Evolutionary conservation across 2,797 vertebrate species (phyloP).

Genomic region (Sebastiscus albofasciatus): DNA sequence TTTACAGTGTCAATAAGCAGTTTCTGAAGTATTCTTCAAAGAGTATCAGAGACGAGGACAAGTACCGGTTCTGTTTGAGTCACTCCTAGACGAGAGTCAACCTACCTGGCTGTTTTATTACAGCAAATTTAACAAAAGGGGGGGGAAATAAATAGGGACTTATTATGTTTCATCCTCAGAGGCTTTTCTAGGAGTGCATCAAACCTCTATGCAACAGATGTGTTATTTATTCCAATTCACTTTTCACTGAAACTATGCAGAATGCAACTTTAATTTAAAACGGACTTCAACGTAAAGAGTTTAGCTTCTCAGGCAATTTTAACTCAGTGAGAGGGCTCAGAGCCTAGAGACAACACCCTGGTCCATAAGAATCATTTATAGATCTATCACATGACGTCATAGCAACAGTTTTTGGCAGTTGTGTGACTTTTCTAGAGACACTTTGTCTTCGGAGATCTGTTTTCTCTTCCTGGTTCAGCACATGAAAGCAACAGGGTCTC

Average conservation of each 20-base stretch:
- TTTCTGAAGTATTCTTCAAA: slow-evolving; percentile 40
- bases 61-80: slow-evolving; percentile 71
- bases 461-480: slow-evolving; percentile 43
- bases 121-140: slow-evolving; percentile 16
- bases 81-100: slow-evolving; percentile 61
- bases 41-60: slow-evolving; percentile 24
- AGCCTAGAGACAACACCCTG: slow-evolving; percentile 53
- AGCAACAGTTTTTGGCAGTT: slow-evolving; percentile 7
- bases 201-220: slow-evolving; percentile 84
- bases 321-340: slow-evolving; percentile 72
- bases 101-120: slow-evolving; percentile 30
- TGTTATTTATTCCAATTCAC: slow-evolving; percentile 69
- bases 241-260: slow-evolving; percentile 85
- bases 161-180: slow-evolving; percentile 13
- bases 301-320: slow-evolving; percentile 82
- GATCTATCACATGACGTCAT: slow-evolving; percentile 4
- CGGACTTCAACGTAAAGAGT: slow-evolving; percentile 66
- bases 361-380: slow-evolving; percentile 35
- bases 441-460: slow-evolving; percentile 9
- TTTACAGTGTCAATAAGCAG: slow-evolving; percentile 40
- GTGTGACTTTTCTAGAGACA: slow-evolving; percentile 36
- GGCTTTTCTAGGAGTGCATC: slow-evolving; percentile 75
- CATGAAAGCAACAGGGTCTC: slow-evolving; percentile 62
- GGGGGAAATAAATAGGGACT: neutral
- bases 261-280: slow-evolving; percentile 62